phyloP scores from a whole-genome alignment of 2,888 invertebrate species.

The Troilus luridus region DNA sequence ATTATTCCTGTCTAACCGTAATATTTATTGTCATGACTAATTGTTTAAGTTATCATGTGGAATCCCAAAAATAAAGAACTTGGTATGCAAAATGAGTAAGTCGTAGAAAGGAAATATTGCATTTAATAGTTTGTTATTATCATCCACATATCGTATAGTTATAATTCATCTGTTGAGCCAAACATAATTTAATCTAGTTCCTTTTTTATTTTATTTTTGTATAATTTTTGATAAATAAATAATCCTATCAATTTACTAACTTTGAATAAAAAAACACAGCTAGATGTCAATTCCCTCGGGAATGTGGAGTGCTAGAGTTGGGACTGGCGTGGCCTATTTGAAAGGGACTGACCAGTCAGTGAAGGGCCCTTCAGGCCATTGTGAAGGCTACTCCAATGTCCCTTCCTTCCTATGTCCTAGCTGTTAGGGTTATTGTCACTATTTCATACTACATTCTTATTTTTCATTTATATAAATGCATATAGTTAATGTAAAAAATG shows the following conservation, averaged over 20 bases:
- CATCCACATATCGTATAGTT: too few relatives aligned
- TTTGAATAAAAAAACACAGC: background rate
- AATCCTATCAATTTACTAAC: background rate
- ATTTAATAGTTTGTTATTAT: too few relatives aligned
- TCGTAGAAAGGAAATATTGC: too few relatives aligned
- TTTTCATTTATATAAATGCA: background rate
- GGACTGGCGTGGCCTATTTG: conserved; percentile 5
- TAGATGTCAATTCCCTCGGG: background rate
- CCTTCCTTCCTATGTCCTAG: background rate
- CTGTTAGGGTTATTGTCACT: conserved; percentile 23
- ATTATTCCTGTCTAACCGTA: too few relatives aligned
- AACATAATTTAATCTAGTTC: too few relatives aligned
- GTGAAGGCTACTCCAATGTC: conserved; percentile 32
- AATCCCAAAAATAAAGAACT: too few relatives aligned
- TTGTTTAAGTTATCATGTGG: too few relatives aligned
- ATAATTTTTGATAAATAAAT: background rate
- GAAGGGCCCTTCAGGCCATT: conserved; percentile 1
- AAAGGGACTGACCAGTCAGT: background rate
- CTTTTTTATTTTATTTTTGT: too few relatives aligned
- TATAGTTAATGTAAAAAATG: too few relatives aligned
- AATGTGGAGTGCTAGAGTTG: conserved; percentile 17
- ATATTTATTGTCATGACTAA: too few relatives aligned
- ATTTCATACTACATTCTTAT: background rate
- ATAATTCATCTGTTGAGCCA: too few relatives aligned
- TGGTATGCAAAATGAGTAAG: too few relatives aligned